Base-by-base conservation (phyloP, 2,113 vertebrate genomes). In the Leuciscus idus region DNA sequence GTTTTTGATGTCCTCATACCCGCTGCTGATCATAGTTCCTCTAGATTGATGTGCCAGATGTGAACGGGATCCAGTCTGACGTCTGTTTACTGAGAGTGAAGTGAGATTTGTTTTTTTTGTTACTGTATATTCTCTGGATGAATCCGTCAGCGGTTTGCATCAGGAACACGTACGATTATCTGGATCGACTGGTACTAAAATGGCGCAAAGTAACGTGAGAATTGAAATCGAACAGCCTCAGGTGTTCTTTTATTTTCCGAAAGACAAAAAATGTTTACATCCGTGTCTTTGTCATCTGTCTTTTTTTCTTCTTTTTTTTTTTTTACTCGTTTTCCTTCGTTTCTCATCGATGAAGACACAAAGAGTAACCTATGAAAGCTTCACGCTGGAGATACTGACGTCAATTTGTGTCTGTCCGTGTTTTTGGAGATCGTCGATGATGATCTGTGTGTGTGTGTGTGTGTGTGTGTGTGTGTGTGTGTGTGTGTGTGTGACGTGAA, bases 301-400 rank as follows among this genome's bases (percentile, higher is more conserved):
- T 15, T 57, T 50, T 50, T n/a, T n/a, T n/a, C n/a, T 48, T 48
- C 2, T 7, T 1, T 48, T 48, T 48, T 7, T 1, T 57, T 21
- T 79, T 66, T 84, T 21, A 48, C 11, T 8, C 4, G 28, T 48
- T 46, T 50, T 48, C 19, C 39, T 84, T 8, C 33, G 0, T 73
- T 76, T 17, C 73, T 80, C 55, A 28, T 33, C 50, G 73, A 81
- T 80, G 52, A 68, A 87, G 86, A 87, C 89, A 86, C 90, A 85
- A 85, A 59, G 87, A 26, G 90, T 92, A 91, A 88, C 90, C 92
- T 91, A 93, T 95, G 94, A 95, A 94, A 90, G 94, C 94, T 90
- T 85, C 88, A 77, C 30, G 93, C 93, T 9, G 91, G 94, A 94
- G 93, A 92, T 89, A 90, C 87, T 85, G 85, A 89, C 90, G 85